Percentiles rank a stretch among this genome's conserved stretches.
Evolutionary conservation across 2,888 invertebrate genomes (phyloP).

Genomic region (Phyto melanocephala): DNA sequence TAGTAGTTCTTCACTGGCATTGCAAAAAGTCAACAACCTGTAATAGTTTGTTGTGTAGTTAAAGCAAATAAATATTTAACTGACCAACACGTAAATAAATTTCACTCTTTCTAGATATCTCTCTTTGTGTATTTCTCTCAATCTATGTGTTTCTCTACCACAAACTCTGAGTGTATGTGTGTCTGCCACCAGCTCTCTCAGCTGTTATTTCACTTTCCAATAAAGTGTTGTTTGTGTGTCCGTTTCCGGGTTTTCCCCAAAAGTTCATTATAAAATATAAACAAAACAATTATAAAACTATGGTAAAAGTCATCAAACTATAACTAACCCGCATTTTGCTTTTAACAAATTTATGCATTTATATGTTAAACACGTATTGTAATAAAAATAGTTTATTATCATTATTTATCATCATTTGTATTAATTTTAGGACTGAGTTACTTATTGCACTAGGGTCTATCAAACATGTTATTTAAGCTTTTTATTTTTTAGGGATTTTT

Average conservation of each 20-base stretch:
- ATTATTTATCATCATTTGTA: constrained; percentile 10
- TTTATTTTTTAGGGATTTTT: too few species aligned
- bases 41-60: background rate
- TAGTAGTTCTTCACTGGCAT: background rate
- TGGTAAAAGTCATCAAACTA: constrained; percentile 52
- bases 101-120: background rate
- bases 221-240: background rate
- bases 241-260: constrained; percentile 57
- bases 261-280: constrained; percentile 17
- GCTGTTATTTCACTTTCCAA: background rate
- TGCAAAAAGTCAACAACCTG: constrained; percentile 43
- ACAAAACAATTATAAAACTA: constrained; percentile 1
- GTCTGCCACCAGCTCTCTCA: background rate
- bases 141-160: background rate
- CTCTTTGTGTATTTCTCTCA: background rate
- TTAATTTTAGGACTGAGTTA: background rate
- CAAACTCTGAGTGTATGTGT: background rate
- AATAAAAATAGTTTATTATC: constrained; percentile 18
- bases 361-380: background rate
- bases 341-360: background rate
- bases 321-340: constrained; percentile 53
- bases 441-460: background rate
- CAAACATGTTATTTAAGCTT: too few species aligned
- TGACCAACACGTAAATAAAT: constrained; percentile 17
- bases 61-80: background rate